Evolutionary conservation across 2,113 vertebrate species (phyloP).

Genomic region (Menura novaehollandiae): DNA sequence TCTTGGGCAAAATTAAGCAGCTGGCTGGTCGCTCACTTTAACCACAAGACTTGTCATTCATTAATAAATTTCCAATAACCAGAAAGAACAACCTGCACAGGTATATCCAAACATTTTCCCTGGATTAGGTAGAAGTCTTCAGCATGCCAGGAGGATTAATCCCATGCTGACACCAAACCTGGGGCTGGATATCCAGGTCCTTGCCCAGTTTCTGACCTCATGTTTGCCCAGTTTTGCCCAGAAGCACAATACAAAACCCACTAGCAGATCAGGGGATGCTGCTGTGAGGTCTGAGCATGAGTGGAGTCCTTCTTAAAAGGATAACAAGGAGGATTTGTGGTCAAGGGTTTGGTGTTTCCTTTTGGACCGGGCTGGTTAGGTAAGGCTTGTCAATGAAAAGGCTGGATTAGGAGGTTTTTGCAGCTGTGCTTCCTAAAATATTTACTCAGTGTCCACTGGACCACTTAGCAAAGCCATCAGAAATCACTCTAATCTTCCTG

Average conservation of each 20-base stretch:
- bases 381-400: neutral
- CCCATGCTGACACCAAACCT: neutral
- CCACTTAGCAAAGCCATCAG: conserved; percentile 49
- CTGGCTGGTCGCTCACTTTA: neutral
- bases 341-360: neutral
- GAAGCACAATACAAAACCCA: neutral
- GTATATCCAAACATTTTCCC: neutral
- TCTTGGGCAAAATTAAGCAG: neutral
- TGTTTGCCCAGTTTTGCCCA: neutral
- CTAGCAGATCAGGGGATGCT: neutral
- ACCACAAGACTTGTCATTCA: neutral
- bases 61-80: neutral
- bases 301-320: neutral
- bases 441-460: conserved; percentile 45
- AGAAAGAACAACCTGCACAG: neutral
- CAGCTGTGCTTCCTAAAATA: conserved; percentile 8
- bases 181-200: neutral
- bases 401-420: conserved; percentile 6
- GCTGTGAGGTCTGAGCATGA: neutral
- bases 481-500: conserved; percentile 35
- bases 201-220: neutral
- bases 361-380: neutral
- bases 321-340: neutral
- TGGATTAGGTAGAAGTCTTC: neutral
- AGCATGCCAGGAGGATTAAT: neutral